Base-by-base conservation (phyloP, 1,140 invertebrate species). In the Ridgeia piscesae region DNA sequence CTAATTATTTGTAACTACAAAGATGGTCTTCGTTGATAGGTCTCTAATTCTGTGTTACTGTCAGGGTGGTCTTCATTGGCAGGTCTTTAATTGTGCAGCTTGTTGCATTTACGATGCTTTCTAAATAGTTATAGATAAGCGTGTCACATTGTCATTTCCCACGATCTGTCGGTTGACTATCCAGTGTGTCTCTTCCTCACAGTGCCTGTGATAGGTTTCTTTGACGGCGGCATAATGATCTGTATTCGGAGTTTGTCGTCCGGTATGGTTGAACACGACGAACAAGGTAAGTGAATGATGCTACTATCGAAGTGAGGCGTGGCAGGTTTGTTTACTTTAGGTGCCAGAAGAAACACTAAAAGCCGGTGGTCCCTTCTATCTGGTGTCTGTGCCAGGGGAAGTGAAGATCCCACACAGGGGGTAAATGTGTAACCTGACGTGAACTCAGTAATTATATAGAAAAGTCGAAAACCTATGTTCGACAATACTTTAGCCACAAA, bases 191-290 rank as follows among this genome's bases (percentile, higher is more conserved):
- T 21, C 58, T 0, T n/a, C 33, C 34, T 35, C 42, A 2, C 33
- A 91, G 91, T 58, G 0, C 91, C 91, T 11, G 8, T 91, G 31
- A 35, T 91, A 21, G 35, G 35, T 17, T 35, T 91, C 33, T 35
- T 0, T 48, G 50, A 21, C 35, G 34, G 33, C 35, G 34, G 33
- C 33, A 91, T n/a, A 27, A 58, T 91, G 48, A 14, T 58, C 35
- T 35, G 91, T 34, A 91, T 91, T 35, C 91, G 91, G 11, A 48
- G 35, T 50, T 48, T 91, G 34, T 33, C 42, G 34, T 35, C 91
- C 11, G 14, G 34, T 34, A 58, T 91, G 91, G 91, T 91, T 0
- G 91, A 35, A 48, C 34, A 35, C 6, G 34, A 35, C 34, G 91
- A 91, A 9, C 50, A 42, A 34, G 91, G 91, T 91, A 27, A 2